Conservation (phyloP, 2,113 vertebrate species). For the Xiphorhynchus elegans region DNA sequence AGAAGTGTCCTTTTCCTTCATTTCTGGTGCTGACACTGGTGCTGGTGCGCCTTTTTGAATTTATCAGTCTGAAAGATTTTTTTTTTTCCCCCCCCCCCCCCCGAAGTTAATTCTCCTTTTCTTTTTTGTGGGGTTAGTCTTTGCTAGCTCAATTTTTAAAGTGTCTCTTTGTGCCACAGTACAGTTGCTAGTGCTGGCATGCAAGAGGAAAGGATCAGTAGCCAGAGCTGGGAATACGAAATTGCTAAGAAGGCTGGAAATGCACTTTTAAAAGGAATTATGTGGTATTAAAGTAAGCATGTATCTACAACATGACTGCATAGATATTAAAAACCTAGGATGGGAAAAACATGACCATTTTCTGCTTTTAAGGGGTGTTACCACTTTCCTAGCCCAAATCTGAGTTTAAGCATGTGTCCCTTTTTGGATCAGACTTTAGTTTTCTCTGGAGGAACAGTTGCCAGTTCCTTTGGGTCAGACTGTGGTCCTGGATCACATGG, state of each 20-base stretch:
- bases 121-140: not conserved
- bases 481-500: not conserved
- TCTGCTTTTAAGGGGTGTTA: not conserved
- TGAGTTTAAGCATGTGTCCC: rapidly evolving
- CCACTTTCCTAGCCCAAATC: not conserved
- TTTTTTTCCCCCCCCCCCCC: no score
- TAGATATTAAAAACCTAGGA: not conserved
- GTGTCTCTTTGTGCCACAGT: not conserved
- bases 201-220: not conserved
- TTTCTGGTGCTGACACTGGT: not conserved
- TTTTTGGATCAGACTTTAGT: not conserved
- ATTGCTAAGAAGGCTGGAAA: not conserved
- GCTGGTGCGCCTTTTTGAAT: not conserved
- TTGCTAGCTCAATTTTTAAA: not conserved
- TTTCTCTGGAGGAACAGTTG: not conserved
- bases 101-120: not conserved
- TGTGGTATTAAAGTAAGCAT: not conserved
- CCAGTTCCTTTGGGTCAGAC: not conserved
- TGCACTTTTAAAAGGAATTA: not conserved
- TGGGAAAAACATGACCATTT: not conserved
- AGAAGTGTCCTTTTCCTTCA: not conserved
- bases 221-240: not conserved
- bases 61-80: not conserved
- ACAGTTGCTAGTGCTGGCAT: not conserved
- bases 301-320: not conserved